Evolutionary conservation across 30 jellyfish, hydroid and myxozoan genomes (phyloP).

Genomic region (Aurelia aurita): DNA sequence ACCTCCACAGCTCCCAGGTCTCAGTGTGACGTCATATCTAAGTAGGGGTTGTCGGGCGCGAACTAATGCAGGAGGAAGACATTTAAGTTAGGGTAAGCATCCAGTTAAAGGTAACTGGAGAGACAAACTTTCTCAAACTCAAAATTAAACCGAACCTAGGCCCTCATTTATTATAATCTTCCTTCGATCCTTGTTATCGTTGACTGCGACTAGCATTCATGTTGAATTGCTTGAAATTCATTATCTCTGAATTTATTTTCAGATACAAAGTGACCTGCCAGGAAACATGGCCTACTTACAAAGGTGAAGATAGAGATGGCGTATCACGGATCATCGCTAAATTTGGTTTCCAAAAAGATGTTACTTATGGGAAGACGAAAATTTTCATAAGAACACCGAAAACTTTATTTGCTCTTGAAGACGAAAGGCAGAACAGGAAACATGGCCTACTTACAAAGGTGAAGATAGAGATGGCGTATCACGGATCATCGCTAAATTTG

Average conservation of each 20-base stretch:
- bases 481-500: slow-evolving; percentile 45
- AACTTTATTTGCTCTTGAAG: slow-evolving; percentile 90
- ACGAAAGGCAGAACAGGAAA: slow-evolving; percentile 72
- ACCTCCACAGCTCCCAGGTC: too few species aligned
- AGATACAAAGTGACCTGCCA: slow-evolving; percentile 88
- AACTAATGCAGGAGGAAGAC: too few species aligned
- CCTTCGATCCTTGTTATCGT: too few species aligned
- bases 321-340: slow-evolving; percentile 63
- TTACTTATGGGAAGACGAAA: slow-evolving; percentile 84
- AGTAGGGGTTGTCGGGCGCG: too few species aligned
- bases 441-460: slow-evolving; percentile 84
- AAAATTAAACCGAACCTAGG: too few species aligned
- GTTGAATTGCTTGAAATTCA: neutral
- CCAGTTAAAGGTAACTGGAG: too few species aligned
- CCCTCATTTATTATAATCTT: too few species aligned
- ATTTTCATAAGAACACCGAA: slow-evolving; percentile 89
- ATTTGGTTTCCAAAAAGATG: slow-evolving; percentile 70
- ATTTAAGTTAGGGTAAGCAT: too few species aligned
- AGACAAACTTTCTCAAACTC: too few species aligned
- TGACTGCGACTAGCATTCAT: neutral
- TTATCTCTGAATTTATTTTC: neutral
- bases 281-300: slow-evolving; percentile 90
- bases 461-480: slow-evolving; percentile 82
- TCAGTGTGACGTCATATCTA: too few species aligned
- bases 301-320: slow-evolving; percentile 77